Base-by-base conservation (phyloP, 2,888 invertebrate species). In the Luperina testacea region DNA sequence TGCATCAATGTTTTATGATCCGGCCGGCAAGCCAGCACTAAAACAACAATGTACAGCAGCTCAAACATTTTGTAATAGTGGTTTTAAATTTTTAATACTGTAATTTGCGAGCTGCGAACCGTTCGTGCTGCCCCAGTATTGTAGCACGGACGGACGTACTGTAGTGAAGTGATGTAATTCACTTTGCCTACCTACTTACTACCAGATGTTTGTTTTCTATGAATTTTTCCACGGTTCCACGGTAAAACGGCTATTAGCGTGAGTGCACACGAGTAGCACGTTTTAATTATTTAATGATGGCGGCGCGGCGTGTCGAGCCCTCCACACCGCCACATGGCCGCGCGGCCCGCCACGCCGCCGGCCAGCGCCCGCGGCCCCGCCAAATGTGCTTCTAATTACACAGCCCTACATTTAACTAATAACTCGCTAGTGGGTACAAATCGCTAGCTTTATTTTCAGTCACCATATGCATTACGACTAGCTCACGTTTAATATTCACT, bases 301-400 rank as follows among this genome's bases (percentile, higher is more conserved):
- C 87, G 86, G 83, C 82, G 45, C 78, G 32, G 48, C 65, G 65
- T 51, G 87, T 84, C 80, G 84, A 70, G 75, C 84, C 87, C 38
- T 20, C 42, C 45, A 48, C 27, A 24, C 53, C 85, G 89, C 88
- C 93, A 91, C 92, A 91, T 90, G 92, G 90, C 91, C 89, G 86
- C 80, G 83, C 78, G 90, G 89, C 89, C 24, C 17, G 8, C 48
- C 57, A 48, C 80, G 83, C 78, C 90, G 89, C 89, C 24, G 17
- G 8, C 38, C 48, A 48, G 87, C 81, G 89, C 89, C 88, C 90
- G 90, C 90, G 91, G 88, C 90, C 89, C 87, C 86, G 86, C 90
- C 91, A 92, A 95, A 95, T 93, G 93, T 93, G 93, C 91, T 92
- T 92, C 94, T 95, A 96, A 96, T 95, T 95, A 94, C 94, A 90